Evolutionary conservation across 2,888 invertebrate species (phyloP).

Genomic region (Nephrocerus scutellatus): DNA sequence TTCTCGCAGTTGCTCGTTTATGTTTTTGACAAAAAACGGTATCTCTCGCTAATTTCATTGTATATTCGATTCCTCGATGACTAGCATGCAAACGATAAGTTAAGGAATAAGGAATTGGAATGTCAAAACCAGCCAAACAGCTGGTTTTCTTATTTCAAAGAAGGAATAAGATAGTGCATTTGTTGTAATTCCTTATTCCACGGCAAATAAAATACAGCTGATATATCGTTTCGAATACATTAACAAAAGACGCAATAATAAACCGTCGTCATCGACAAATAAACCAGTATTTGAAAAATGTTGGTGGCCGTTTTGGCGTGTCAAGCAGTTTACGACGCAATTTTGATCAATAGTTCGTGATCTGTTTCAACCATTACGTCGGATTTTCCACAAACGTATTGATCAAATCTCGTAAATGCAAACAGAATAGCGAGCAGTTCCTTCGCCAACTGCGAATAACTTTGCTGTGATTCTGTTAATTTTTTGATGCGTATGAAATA

Average conservation of each 20-base stretch:
- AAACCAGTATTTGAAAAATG: constrained; percentile 4
- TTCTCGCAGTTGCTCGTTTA: too few species aligned
- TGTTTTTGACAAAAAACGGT: constrained; percentile 12
- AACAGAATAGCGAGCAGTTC: constrained; percentile 19
- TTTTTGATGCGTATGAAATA: constrained; percentile 14
- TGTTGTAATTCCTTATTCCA: too few species aligned
- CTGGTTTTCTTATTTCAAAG: too few species aligned
- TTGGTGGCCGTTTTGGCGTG: constrained; percentile 8
- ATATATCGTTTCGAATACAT: constrained; percentile 6
- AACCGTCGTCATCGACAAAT: constrained; percentile 6
- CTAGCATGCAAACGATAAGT: not conserved
- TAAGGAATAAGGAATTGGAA: too few species aligned
- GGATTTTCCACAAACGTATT: constrained; percentile 20
- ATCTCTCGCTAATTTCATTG: constrained; percentile 10
- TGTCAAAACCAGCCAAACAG: too few species aligned
- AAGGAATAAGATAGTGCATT: too few species aligned
- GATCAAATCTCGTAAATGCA: constrained; percentile 21
- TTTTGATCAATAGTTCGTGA: constrained; percentile 20
- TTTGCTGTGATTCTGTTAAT: constrained; percentile 12
- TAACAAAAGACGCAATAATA: constrained; percentile 9
- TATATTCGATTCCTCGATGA: constrained; percentile 5
- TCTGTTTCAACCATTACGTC: constrained; percentile 20
- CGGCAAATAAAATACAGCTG: too few species aligned
- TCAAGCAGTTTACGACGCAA: constrained; percentile 10
- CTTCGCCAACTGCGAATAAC: constrained; percentile 16